These are phyloP conservation scores for Tinamus guttatus DNA, from an alignment of 2,113 vertebrate species.

Conservation along the genomic window DNA sequence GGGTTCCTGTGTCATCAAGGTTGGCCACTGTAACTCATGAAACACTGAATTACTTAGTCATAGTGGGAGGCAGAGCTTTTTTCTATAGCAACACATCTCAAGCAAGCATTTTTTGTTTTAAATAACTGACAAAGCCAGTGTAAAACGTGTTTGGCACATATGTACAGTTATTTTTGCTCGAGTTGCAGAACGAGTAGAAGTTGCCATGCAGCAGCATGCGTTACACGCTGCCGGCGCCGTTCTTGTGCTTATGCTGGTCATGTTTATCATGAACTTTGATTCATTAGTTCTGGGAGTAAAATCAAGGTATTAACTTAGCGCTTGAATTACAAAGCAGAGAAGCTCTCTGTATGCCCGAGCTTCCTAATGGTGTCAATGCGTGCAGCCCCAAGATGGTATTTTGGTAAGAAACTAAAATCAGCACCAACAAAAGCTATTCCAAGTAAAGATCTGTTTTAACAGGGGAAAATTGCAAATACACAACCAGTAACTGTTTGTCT, in stretches of 20 bases:
- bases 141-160: conserved; percentile 25
- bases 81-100: background rate
- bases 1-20: background rate
- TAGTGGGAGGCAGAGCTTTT: background rate
- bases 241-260: background rate
- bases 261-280: background rate
- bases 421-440: background rate
- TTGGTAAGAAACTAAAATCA: background rate
- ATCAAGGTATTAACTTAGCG: background rate
- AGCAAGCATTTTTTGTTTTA: background rate
- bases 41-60: background rate
- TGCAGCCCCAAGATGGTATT: background rate
- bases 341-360: background rate
- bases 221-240: background rate
- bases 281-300: background rate
- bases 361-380: background rate
- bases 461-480: background rate
- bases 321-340: background rate
- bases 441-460: background rate
- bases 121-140: conserved; percentile 12
- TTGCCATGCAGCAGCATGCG: background rate
- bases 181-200: background rate
- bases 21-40: background rate
- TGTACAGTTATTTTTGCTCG: background rate
- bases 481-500: background rate